Conservation (phyloP, 2,888 invertebrate species). For the Eilema depressum region DNA sequence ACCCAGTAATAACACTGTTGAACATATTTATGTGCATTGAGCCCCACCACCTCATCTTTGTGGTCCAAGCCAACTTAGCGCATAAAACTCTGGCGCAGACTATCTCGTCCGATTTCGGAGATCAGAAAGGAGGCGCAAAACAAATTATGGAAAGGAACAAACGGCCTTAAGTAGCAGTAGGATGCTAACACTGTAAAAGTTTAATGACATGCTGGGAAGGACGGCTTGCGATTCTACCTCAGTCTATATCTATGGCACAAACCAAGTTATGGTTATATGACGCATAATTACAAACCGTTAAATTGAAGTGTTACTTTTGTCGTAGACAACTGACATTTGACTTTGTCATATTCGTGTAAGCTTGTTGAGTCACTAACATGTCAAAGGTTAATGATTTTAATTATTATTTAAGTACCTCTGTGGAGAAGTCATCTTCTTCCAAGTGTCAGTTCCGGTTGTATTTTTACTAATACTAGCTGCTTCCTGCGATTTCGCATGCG, state of each 20-base stretch:
- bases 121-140: too few relatives aligned
- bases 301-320: slow-evolving; percentile 12
- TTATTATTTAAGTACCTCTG: neutral
- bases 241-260: neutral
- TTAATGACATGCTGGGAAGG: neutral
- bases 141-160: too few relatives aligned
- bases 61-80: too few relatives aligned
- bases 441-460: too few relatives aligned
- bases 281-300: slow-evolving; percentile 15
- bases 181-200: neutral
- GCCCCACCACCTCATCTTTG: too few relatives aligned
- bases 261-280: slow-evolving; percentile 8
- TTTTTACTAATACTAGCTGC: too few relatives aligned
- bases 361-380: neutral
- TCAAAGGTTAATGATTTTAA: neutral
- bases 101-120: too few relatives aligned
- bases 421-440: neutral
- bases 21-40: too few relatives aligned
- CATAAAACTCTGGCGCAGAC: too few relatives aligned
- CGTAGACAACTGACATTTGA: slow-evolving; percentile 5
- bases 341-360: slow-evolving; percentile 1
- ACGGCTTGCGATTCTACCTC: neutral
- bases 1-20: too few relatives aligned
- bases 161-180: too few relatives aligned
- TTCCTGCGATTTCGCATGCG: too few relatives aligned